Percentiles rank a stretch among this genome's conserved stretches.
These are phyloP conservation scores for Dryococelus australis DNA, from an alignment of 2,888 invertebrate genomes.

Conservation along the genomic window DNA sequence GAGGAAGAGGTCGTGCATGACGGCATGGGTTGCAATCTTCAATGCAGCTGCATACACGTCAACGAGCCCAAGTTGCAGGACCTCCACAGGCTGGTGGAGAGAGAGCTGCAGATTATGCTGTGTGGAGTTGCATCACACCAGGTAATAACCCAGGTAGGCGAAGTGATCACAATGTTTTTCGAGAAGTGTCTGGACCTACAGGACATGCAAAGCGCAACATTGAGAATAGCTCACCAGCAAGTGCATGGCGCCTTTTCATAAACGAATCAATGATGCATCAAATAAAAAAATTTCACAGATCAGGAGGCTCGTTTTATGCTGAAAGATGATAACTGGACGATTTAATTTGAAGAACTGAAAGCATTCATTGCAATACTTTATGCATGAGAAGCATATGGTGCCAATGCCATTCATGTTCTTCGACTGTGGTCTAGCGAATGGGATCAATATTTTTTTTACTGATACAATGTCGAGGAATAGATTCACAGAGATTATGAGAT, in stretches of 20 bases:
- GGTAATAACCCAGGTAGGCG: too few relatives aligned
- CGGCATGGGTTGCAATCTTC: too few relatives aligned
- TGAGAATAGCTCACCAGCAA: background rate
- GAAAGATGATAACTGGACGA: slow-evolving; percentile 18
- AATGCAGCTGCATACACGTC: too few relatives aligned
- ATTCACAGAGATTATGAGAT: slow-evolving; percentile 2
- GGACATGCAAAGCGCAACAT: background rate
- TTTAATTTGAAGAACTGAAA: background rate
- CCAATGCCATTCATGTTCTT: background rate
- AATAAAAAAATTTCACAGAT: slow-evolving; percentile 20
- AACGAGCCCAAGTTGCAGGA: too few relatives aligned
- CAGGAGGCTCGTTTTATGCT: slow-evolving; percentile 18
- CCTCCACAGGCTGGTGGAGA: too few relatives aligned
- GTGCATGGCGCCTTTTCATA: slow-evolving; percentile 18
- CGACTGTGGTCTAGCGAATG: background rate
- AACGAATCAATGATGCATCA: slow-evolving; percentile 20
- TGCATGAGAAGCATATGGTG: slow-evolving; percentile 7
- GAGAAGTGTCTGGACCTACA: background rate
- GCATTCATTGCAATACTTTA: slow-evolving; percentile 30
- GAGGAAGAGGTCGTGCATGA: too few relatives aligned
- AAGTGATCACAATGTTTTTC: too few relatives aligned
- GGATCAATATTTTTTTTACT: background rate
- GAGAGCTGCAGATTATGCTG: too few relatives aligned
- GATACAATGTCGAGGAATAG: background rate
- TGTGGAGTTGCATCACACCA: too few relatives aligned